Evolutionary conservation across 2,113 vertebrate species (phyloP), one percentile per base, ranked within the genome.

Genomic region (Helogale parvula): DNA sequence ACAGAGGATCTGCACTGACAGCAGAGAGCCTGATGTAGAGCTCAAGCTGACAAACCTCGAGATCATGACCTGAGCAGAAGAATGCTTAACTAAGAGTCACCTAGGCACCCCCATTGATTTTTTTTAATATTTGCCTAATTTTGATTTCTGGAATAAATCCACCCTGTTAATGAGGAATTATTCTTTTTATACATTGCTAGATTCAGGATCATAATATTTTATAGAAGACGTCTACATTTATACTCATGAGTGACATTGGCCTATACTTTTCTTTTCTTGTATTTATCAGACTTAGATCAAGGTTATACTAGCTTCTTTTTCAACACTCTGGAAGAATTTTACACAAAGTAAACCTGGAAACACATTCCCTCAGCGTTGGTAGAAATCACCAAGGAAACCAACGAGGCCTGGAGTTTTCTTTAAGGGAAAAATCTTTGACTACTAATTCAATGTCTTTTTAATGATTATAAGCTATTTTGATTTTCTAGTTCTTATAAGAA

Each of bases 241-340:
- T 57, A 88, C 33, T 96, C 52, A 29, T 17, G n/a, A 94, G 63
- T 85, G 45, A 76, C 33, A 79, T 0, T 71, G 52, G 5, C 45
- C 35, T 92, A 57, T 92, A 92, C 89, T 88, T 96, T 93, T 72
- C 52, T 97, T 95, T 91, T 80, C 74, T 94, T 93, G 17, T 71
- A 47, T 71, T 93, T 91, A 94, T 63, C 50, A 86, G 72, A 89
- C 76, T 95, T 89, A 77, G 69, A 69, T 45, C 41, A 85, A 69
- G 31, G 35, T 83, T 54, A 80, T 11, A 74, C 33, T 63, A 38
- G 12, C 35, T 35, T 85, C 66, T 94, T 93, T 95, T 90, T 84
- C 88, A 84, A 80, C 38, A 91, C 38, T 35, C 66, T 65, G n/a
- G 29, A 81, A 96, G 29, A 84, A 88, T 89, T 31, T n/a, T 31